Evolutionary conservation across 2,113 vertebrate genomes (phyloP), one percentile per base, ranked within the genome.

Genomic region (Azemiops feae): DNA sequence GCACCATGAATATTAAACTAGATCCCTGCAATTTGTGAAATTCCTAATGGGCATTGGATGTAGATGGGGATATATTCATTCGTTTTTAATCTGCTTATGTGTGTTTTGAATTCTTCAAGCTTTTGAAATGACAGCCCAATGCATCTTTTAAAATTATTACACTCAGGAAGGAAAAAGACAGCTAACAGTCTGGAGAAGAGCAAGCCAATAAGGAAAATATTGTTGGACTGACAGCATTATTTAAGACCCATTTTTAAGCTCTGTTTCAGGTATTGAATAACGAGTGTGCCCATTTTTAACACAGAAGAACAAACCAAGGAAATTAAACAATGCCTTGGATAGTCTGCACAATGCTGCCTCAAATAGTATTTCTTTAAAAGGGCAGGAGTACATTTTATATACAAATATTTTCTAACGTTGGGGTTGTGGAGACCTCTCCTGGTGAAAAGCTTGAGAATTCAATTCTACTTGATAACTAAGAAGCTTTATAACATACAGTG

Each of bases 61-160:
- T 87, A 50, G 25, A 27, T 87, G 47, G 50, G 11, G 16, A 27
- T 87, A 25, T 50, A 50, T 30, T 27, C 27, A 25, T 52, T 87
- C 86, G 5, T 87, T 52, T 52, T 87, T 52, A 55, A 34, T 25
- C 88, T 58, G n/a, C 54, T 53, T 22, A 39, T 90, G 54, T 4
- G 91, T 69, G 55, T 74, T 27, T 92, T n/a, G 87, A 93, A 92
- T 87, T 90, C 90, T 86, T 93, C 92, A 81, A 50, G 92, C 14
- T 3, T 87, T 2, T 94, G 27, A 85, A 87, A 1, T 85, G 43
- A 18, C 22, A 93, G 69, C 43, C 39, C 90, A 27, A 22, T 53
- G 89, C 85, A 18, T 58, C 87, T 74, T 10, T 50, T 92, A 85
- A 58, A 88, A 74, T 60, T 50, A 1, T 91, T 88, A 30, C 1